phyloP scores from a whole-genome alignment of 1,140 invertebrate genomes.

The Drosophila tani region DNA sequence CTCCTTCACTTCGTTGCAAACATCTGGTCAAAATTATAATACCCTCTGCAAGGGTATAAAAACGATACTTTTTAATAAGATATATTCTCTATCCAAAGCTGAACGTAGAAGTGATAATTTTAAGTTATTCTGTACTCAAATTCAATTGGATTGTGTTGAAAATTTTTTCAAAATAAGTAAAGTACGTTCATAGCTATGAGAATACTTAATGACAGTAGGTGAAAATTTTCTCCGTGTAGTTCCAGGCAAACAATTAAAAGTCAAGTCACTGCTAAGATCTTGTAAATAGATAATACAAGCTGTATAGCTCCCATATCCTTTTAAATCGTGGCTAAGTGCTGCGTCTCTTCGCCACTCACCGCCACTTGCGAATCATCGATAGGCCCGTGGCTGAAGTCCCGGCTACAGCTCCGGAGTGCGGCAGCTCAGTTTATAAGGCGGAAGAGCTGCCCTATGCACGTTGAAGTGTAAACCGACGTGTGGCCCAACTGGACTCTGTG shows the following conservation, averaged over 20 bases:
- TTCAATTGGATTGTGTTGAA: too few species aligned
- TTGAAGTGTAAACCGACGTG: conserved; percentile 75
- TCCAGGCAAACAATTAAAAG: conserved; percentile 40
- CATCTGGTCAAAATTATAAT: too few species aligned
- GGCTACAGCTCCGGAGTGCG: conserved; percentile 29
- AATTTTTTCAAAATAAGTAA: too few species aligned
- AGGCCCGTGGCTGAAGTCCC: conserved; percentile 21
- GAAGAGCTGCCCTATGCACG: conserved; percentile 41
- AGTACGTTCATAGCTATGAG: not conserved
- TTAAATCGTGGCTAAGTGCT: conserved; percentile 69
- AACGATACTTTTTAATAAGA: too few species aligned
- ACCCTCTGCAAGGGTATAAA: too few species aligned
- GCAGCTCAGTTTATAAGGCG: conserved; percentile 55
- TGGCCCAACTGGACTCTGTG: conserved; percentile 33
- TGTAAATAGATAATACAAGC: conserved; percentile 58
- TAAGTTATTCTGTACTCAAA: too few species aligned
- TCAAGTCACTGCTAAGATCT: conserved; percentile 61
- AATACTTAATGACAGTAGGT: not conserved
- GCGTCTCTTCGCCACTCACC: conserved; percentile 27
- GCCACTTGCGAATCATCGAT: conserved; percentile 57
- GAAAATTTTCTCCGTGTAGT: not conserved
- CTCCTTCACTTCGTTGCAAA: too few species aligned
- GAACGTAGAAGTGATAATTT: too few species aligned
- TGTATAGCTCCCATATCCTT: conserved; percentile 4
- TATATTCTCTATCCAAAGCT: too few species aligned